Evolutionary conservation across 2,888 invertebrate genomes (phyloP).

Genomic region (Teleiodes luculella): DNA sequence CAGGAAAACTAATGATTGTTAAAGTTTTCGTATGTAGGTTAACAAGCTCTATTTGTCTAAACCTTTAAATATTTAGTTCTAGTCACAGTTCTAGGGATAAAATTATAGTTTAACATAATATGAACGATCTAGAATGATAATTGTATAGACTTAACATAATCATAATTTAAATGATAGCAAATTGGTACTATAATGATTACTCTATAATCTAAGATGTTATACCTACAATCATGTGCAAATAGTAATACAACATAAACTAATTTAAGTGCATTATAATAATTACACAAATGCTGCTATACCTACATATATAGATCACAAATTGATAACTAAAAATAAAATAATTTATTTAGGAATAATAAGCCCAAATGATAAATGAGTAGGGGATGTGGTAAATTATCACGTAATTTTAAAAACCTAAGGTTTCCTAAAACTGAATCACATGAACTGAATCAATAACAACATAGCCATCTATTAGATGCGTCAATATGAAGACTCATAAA

Average conservation of each 20-base stretch:
- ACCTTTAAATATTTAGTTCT: neutral
- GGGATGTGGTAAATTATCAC: neutral
- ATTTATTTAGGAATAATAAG: too few species aligned
- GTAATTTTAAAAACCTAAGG: neutral
- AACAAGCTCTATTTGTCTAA: neutral
- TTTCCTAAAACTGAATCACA: neutral
- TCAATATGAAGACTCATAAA: conserved; percentile 30
- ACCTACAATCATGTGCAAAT: neutral
- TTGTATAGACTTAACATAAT: too few species aligned
- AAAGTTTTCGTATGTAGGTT: too few species aligned
- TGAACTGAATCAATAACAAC: neutral
- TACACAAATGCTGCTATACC: too few species aligned
- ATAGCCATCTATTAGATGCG: conserved; percentile 9
- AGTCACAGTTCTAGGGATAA: neutral
- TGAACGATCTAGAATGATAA: neutral
- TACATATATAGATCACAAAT: too few species aligned
- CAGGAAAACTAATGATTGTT: too few species aligned
- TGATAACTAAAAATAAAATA: too few species aligned
- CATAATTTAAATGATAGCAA: too few species aligned
- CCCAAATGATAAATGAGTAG: neutral
- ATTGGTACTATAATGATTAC: too few species aligned
- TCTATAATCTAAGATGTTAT: too few species aligned
- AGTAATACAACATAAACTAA: neutral
- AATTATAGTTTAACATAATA: neutral
- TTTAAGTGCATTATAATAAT: neutral